These are phyloP conservation scores for Pyxicephalus adspersus DNA, from an alignment of 2,113 vertebrate species.

Conservation along the genomic window DNA sequence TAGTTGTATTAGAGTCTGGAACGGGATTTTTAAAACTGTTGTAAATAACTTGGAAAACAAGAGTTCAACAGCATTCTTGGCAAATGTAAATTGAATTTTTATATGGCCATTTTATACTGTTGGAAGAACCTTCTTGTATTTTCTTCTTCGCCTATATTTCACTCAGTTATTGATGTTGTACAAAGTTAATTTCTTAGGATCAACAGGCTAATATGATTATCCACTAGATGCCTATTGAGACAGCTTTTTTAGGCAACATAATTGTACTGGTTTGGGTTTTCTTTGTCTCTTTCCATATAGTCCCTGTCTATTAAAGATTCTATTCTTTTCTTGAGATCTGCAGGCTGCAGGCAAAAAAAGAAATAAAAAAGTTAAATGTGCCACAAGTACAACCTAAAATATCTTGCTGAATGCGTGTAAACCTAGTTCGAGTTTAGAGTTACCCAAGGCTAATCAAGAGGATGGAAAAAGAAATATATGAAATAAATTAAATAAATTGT, in stretches of 20 bases:
- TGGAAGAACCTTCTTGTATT: conserved; percentile 83
- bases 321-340: conserved; percentile 99
- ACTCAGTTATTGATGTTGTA: conserved; percentile 85
- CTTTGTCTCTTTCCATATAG: conserved; percentile 99
- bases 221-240: conserved; percentile 81
- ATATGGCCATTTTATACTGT: conserved; percentile 87
- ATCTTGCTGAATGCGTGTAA: no score
- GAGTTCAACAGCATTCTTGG: conserved; percentile 82
- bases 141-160: conserved; percentile 80
- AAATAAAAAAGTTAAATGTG: not conserved
- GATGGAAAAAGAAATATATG: no score
- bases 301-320: conserved; percentile 99
- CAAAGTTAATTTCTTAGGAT: conserved; percentile 79
- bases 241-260: conserved; percentile 91
- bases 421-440: no score
- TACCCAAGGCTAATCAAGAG: no score
- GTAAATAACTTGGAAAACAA: conserved; percentile 78
- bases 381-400: not conserved
- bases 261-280: conserved; percentile 98
- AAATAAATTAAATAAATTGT: no score
- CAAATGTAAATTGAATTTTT: conserved; percentile 86
- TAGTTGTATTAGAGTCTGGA: not conserved
- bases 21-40: no score
- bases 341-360: conserved; percentile 82
- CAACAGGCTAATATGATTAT: conserved; percentile 81